Conservation (phyloP, 2,113 vertebrate genomes). For the Hydropotes inermis region DNA sequence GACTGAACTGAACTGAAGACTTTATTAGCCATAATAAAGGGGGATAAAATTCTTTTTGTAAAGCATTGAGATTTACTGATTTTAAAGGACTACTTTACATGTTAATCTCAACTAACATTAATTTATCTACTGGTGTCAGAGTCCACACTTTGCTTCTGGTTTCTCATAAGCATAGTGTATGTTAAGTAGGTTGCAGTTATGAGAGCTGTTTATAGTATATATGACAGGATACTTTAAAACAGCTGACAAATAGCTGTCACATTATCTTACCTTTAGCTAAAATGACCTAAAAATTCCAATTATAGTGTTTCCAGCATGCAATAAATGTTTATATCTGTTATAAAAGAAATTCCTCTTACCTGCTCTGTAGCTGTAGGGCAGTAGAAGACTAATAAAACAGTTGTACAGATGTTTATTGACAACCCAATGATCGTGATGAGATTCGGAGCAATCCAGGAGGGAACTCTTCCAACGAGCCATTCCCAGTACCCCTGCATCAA, state of each 20-base stretch:
- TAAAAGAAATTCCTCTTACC: conserved; percentile 79
- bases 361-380: conserved; percentile 97
- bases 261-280: background rate
- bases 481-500: conserved; percentile 98
- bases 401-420: conserved; percentile 95
- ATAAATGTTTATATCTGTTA: background rate
- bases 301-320: background rate
- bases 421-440: conserved; percentile 97
- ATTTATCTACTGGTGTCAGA: background rate
- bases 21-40: background rate
- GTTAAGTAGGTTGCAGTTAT: background rate
- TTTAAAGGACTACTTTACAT: background rate
- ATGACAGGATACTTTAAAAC: background rate
- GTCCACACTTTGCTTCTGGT: background rate
- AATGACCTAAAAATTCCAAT: background rate
- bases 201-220: background rate
- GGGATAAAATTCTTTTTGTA: background rate
- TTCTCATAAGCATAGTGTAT: background rate
- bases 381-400: conserved; percentile 93
- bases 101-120: background rate
- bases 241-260: background rate
- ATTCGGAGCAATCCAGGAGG: conserved; percentile 97
- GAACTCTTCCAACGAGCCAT: conserved; percentile 93
- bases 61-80: background rate
- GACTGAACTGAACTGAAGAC: no score